These are phyloP conservation scores for Coilia nasus DNA, from an alignment of 2,797 vertebrate genomes.

Conservation along the genomic window DNA sequence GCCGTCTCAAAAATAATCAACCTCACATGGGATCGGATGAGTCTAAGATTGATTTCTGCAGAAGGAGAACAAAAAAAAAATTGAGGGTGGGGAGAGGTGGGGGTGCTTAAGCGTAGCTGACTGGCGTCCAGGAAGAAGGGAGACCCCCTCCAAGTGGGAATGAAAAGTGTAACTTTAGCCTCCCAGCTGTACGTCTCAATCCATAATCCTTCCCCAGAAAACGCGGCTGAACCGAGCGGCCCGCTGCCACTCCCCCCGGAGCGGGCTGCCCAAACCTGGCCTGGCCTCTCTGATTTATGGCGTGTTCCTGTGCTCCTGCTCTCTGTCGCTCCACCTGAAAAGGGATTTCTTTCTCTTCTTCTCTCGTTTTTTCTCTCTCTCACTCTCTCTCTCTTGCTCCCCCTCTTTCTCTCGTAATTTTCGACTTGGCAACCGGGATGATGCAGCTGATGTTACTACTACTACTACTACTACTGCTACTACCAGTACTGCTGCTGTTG, in stretches of 20 bases:
- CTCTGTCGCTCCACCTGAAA: constrained; percentile 70
- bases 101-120: constrained; percentile 59
- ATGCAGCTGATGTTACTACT: neutral
- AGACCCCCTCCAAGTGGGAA: constrained; percentile 80
- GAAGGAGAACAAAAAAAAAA: constrained; percentile 5
- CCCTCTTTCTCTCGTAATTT: constrained; percentile 64
- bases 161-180: constrained; percentile 85
- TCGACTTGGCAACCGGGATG: constrained; percentile 59
- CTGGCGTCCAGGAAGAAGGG: constrained; percentile 73
- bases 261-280: constrained; percentile 73
- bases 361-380: constrained; percentile 57
- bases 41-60: constrained; percentile 64
- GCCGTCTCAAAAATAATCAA: constrained; percentile 74
- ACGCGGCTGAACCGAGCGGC: constrained; percentile 71
- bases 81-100: neutral
- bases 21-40: constrained; percentile 70
- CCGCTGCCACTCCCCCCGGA: constrained; percentile 79
- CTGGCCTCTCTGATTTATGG: constrained; percentile 75
- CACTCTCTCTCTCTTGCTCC: constrained; percentile 45
- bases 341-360: constrained; percentile 69
- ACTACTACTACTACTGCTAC: neutral
- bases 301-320: constrained; percentile 56
- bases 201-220: constrained; percentile 83
- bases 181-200: constrained; percentile 83
- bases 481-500: neutral